A percentile compares a stretch with the other conserved stretches of the same genome.
Conservation (phyloP, 2,888 invertebrate genomes). For the Trissonchulus sp. region DNA sequence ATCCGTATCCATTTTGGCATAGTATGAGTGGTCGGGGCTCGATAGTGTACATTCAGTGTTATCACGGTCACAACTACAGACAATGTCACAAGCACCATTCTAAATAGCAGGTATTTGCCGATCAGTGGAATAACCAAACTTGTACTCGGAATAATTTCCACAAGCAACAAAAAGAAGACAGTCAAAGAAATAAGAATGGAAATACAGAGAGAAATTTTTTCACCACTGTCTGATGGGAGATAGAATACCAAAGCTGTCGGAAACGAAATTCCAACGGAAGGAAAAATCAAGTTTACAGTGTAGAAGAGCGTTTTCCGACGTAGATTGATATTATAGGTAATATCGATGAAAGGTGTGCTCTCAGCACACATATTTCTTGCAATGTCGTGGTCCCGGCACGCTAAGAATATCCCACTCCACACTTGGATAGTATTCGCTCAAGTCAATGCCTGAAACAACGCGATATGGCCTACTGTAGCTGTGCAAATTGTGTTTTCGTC, state of each 20-base stretch:
- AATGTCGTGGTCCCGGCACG: constrained; percentile 60
- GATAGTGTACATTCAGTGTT: constrained; percentile 67
- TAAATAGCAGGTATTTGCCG: constrained; percentile 95
- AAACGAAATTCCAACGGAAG: constrained; percentile 51
- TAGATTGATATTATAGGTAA: constrained; percentile 93
- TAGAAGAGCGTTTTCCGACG: constrained; percentile 88
- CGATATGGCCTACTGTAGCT: too few species aligned
- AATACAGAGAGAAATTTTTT: constrained; percentile 91
- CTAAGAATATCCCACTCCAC: constrained; percentile 98
- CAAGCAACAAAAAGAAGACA: constrained; percentile 95
- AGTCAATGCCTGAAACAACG: constrained; percentile 74
- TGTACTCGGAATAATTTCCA: constrained; percentile 97
- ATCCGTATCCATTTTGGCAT: constrained; percentile 96
- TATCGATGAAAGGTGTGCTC: constrained; percentile 89
- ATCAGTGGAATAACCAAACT: constrained; percentile 83
- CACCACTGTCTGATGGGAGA: constrained; percentile 69
- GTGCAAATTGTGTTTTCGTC: too few species aligned
- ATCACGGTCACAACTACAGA: constrained; percentile 58
- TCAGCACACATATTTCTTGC: constrained; percentile 74
- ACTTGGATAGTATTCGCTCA: constrained; percentile 94
- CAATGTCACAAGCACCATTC: constrained; percentile 95
- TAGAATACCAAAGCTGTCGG: constrained; percentile 73
- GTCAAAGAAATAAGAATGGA: constrained; percentile 97
- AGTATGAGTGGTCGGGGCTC: constrained; percentile 91
- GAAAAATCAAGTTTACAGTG: constrained; percentile 63